Base-by-base conservation (phyloP, 2,888 invertebrate genomes). In the Octonoba sinensis region DNA sequence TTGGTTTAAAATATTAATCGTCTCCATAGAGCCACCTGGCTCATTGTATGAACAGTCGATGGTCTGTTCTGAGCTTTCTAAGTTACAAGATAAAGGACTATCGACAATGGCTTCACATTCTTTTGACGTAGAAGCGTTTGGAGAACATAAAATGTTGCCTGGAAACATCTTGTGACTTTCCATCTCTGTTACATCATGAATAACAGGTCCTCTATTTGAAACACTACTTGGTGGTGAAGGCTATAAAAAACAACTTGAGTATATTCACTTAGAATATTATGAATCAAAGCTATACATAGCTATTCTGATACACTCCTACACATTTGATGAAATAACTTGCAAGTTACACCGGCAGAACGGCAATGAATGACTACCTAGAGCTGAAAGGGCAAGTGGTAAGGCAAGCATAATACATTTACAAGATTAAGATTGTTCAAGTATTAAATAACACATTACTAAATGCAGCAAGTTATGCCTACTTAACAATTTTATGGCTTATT, bases 171-270 rank as follows among this genome's bases (percentile, higher is more conserved):
- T 82, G 82, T 70, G 74, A 71, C 47, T 75, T 75, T 82, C 82
- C 82, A 82, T 57, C 74, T 86, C 86, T 6, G 87, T 87, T 20
- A 88, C 86, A 82, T 88, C 88, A 70, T 87, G 87, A 82, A 88
- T 88, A 54, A 87, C 86, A 46, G 88, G 87, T 69, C 87, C 88
- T 75, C 82, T 82, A 82, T 82, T 82, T 65, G 82, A 49, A 82
- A 82, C 82, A 82, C 71, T 82, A 82, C 75, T 75, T 82, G 82
- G 82, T 49, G 82, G 71, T 46, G 75, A 27, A 46, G 82, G 74
- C 82, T 82, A 82, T 82, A 82, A 82, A 81, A 81, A 47, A 81
- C 67, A 81, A 81, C 79, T 81, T 51, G 16, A 73, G 79, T 81
- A 81, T 81, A 79, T 81, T 81, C 79, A 81, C 79, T 81, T 54